Base-by-base conservation (phyloP, 2,888 invertebrate species). In the Crepidodera aurea region DNA sequence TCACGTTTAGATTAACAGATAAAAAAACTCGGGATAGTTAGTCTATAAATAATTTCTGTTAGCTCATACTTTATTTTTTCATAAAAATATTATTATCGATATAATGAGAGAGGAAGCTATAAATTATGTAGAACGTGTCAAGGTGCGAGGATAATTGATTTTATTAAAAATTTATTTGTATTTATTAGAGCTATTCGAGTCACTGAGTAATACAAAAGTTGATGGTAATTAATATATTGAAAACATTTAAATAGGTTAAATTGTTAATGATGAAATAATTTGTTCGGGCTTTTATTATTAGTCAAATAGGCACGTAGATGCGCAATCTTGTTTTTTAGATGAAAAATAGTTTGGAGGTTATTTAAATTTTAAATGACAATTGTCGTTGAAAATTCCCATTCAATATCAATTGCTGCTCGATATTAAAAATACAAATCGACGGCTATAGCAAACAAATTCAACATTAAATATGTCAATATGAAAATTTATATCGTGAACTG, bases 401-500 rank as follows among this genome's bases (percentile, higher is more conserved):
- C n/a, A n/a, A n/a, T n/a, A n/a, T n/a, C n/a, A n/a, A n/a, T n/a
- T n/a, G n/a, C n/a, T n/a, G n/a, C n/a, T n/a, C n/a, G n/a, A n/a
- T n/a, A n/a, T n/a, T n/a, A n/a, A n/a, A n/a, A n/a, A n/a, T n/a
- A n/a, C n/a, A n/a, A n/a, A n/a, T n/a, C n/a, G n/a, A n/a, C n/a
- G n/a, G n/a, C n/a, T n/a, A 22, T 22, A 22, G 2, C 22, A 22
- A 55, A 42, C 22, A 22, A 22, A 22, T 22, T 4, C 6, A 22
- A 6, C 22, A 22, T 6, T 4, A 22, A 6, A 29, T 8, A 4
- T 29, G 6, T 29, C 6, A 34, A 2, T 34, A 34, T 34, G 12
- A 18, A 58, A 59, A 65, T 65, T 59, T 62, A 62, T 65, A 59
- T 65, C 51, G 40, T 39, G 46, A 53, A 53, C 51, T 27, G 37